A percentile compares a stretch with the other conserved stretches of the same genome.
These are phyloP conservation scores for Anticlea derivata DNA, from an alignment of 2,888 invertebrate genomes.

Conservation along the genomic window DNA sequence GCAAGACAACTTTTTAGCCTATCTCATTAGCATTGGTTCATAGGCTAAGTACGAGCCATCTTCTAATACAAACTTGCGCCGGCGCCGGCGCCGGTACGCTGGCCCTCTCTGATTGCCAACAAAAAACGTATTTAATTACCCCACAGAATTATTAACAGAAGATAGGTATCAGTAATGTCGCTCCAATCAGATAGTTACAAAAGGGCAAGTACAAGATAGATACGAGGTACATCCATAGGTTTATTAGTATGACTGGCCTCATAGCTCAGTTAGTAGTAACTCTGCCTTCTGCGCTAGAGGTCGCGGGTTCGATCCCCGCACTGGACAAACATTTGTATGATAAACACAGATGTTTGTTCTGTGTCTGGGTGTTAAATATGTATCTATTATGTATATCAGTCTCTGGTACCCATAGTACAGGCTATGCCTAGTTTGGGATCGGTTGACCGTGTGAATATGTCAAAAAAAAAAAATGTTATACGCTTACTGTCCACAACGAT, in stretches of 20 bases:
- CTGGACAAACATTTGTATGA: no score
- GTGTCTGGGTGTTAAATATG: no score
- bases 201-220: slow-evolving; percentile 9
- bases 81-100: slow-evolving; percentile 29
- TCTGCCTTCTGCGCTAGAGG: no score
- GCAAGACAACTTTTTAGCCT: slow-evolving; percentile 7
- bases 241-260: slow-evolving; percentile 31
- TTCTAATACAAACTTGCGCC: slow-evolving; percentile 8
- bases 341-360: no score
- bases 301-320: no score
- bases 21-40: slow-evolving; percentile 4
- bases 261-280: slow-evolving; percentile 28
- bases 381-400: no score
- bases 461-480: no score
- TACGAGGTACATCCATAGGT: slow-evolving; percentile 2
- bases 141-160: slow-evolving; percentile 18
- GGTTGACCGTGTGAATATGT: no score
- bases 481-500: no score
- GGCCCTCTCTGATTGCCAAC: slow-evolving; percentile 27
- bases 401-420: no score
- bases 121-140: slow-evolving; percentile 28
- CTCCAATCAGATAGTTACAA: slow-evolving; percentile 27
- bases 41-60: slow-evolving; percentile 3
- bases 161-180: slow-evolving; percentile 25
- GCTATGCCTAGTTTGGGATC: no score